Conservation (phyloP, 2,888 invertebrate species). For the Diachrysia chrysitis region DNA sequence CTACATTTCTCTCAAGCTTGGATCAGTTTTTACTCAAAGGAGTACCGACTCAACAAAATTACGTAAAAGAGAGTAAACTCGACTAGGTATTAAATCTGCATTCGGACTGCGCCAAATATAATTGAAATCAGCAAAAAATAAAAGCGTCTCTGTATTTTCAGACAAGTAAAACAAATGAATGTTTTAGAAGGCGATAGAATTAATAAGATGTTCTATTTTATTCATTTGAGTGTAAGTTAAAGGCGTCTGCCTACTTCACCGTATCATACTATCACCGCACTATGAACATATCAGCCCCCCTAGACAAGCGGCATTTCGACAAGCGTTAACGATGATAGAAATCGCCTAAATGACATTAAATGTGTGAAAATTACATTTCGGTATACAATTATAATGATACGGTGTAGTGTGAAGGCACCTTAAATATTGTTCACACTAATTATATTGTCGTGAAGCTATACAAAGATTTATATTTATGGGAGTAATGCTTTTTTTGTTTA, state of each 20-base stretch:
- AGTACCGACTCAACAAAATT: slow-evolving; percentile 12
- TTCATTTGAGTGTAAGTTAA: slow-evolving; percentile 26
- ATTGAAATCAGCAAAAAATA: slow-evolving; percentile 57
- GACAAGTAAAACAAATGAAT: slow-evolving; percentile 39
- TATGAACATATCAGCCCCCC: no score
- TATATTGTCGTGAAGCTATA: slow-evolving; percentile 15
- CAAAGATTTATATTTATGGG: slow-evolving; percentile 23
- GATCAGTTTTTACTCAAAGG: slow-evolving; percentile 26
- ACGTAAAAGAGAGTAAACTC: slow-evolving; percentile 18
- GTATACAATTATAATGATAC: no score
- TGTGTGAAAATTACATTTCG: no score
- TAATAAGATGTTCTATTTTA: slow-evolving; percentile 43
- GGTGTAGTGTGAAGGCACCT: no score
- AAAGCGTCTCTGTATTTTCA: slow-evolving; percentile 48
- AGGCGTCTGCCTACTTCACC: no score
- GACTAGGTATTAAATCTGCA: slow-evolving; percentile 24
- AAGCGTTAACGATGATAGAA: no score
- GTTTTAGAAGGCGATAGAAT: slow-evolving; percentile 21
- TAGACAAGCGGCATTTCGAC: no score
- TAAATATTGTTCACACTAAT: slow-evolving; percentile 27
- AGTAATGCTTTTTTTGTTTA: neutral
- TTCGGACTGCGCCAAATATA: slow-evolving; percentile 45
- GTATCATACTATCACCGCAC: no score
- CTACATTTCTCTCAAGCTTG: neutral
- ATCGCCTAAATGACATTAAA: no score